A percentile compares a stretch with the other conserved stretches of the same genome.
phyloP scores from a whole-genome alignment of 1,140 invertebrate genomes.

The Drosophila funebris region DNA sequence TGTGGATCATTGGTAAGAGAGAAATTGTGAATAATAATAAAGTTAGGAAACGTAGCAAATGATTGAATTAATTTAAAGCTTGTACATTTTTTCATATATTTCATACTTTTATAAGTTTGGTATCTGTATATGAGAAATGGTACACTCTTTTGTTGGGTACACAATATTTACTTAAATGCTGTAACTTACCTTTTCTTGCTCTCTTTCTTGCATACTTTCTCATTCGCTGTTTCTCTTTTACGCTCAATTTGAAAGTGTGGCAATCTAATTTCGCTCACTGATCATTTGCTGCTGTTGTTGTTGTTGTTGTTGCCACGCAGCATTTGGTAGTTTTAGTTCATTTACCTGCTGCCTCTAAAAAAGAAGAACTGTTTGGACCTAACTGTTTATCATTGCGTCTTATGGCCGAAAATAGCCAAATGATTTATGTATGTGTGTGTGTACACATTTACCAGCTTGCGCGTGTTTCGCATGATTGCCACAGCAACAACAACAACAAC shows the following conservation, averaged over 20 bases:
- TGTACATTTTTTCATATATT: no score
- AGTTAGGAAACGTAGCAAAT: no score
- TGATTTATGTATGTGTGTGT: constrained; percentile 52
- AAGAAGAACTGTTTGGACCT: constrained; percentile 33
- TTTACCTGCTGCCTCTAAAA: constrained; percentile 57
- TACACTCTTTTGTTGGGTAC: no score
- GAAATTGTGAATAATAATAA: no score
- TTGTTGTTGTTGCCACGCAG: constrained; percentile 54
- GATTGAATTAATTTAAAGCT: no score
- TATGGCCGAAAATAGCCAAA: constrained; percentile 65
- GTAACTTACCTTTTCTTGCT: background rate
- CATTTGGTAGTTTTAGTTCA: constrained; percentile 75
- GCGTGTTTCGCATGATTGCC: constrained; percentile 67
- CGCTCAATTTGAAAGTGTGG: constrained; percentile 62
- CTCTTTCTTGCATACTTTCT: background rate
- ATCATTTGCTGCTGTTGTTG: constrained; percentile 48
- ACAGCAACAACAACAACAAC: constrained; percentile 31
- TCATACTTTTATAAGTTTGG: no score
- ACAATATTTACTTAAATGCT: background rate
- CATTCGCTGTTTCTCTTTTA: background rate
- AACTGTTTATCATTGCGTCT: constrained; percentile 53
- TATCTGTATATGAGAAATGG: no score
- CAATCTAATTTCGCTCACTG: constrained; percentile 70
- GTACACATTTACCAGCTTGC: constrained; percentile 46
- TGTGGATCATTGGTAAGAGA: no score